These are phyloP conservation scores for Rhyzopertha dominica DNA, from an alignment of 1,140 invertebrate genomes.

Conservation along the genomic window DNA sequence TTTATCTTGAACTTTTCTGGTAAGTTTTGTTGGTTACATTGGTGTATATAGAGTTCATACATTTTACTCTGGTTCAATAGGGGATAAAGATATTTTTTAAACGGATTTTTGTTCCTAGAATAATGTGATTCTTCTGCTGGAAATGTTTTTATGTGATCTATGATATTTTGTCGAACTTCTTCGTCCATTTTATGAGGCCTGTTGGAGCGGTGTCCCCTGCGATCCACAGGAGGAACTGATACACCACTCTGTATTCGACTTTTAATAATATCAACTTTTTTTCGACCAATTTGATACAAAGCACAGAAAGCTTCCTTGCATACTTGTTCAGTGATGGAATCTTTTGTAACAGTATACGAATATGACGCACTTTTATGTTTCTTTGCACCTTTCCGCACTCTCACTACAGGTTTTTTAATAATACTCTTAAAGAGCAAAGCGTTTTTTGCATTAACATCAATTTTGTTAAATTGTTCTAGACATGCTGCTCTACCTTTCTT, in stretches of 20 bases:
- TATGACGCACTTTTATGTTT: too few relatives aligned
- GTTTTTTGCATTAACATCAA: too few relatives aligned
- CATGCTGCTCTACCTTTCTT: too few relatives aligned
- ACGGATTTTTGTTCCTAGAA: slow-evolving; percentile 8
- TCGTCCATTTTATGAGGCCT: slow-evolving; percentile 12
- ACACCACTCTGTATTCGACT: too few relatives aligned
- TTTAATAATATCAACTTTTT: slow-evolving; percentile 19
- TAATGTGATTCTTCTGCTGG: slow-evolving; percentile 16
- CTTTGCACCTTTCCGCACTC: too few relatives aligned
- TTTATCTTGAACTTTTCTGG: slow-evolving; percentile 11
- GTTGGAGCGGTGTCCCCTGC: slow-evolving; percentile 10
- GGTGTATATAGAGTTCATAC: slow-evolving; percentile 17
- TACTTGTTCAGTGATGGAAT: too few relatives aligned
- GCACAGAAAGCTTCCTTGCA: slow-evolving; percentile 16
- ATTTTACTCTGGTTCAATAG: slow-evolving; percentile 9
- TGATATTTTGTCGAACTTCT: slow-evolving; percentile 8
- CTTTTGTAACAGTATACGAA: too few relatives aligned
- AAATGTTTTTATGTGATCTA: slow-evolving; percentile 13
- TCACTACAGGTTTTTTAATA: too few relatives aligned
- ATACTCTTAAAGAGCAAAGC: too few relatives aligned
- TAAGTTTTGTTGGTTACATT: slow-evolving; percentile 17
- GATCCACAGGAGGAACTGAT: too few relatives aligned
- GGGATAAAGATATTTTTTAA: slow-evolving; percentile 16
- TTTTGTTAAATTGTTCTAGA: too few relatives aligned
- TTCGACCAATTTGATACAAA: slow-evolving; percentile 17